Conservation (phyloP, 2,113 vertebrate genomes). For the Thunnus maccoyii region DNA sequence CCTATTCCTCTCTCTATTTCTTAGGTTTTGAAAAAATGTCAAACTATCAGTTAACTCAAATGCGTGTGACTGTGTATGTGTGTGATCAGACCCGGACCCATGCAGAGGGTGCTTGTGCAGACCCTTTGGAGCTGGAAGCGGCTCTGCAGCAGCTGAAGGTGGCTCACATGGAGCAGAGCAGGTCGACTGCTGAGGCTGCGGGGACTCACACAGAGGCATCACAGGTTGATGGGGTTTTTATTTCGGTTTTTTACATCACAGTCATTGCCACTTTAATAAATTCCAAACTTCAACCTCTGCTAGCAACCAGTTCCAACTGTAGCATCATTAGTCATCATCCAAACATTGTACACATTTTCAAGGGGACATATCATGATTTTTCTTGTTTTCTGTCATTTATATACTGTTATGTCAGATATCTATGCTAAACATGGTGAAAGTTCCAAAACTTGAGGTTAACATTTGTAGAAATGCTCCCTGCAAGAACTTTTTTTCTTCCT, state of each 20-base stretch:
- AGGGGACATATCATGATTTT: too few relatives aligned
- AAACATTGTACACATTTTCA: too few relatives aligned
- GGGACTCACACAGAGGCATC: constrained; percentile 7
- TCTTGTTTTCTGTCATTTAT: too few relatives aligned
- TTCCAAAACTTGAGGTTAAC: too few relatives aligned
- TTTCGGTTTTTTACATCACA: neutral
- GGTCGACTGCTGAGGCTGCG: neutral
- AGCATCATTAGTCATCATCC: too few relatives aligned
- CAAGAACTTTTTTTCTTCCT: too few relatives aligned
- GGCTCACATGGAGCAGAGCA: constrained; percentile 42
- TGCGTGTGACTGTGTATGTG: constrained; percentile 16
- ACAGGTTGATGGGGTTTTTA: constrained; percentile 11
- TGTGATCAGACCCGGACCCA: constrained; percentile 73
- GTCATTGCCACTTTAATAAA: neutral
- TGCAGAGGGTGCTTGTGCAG: constrained; percentile 79
- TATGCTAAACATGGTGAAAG: too few relatives aligned
- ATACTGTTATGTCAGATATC: too few relatives aligned
- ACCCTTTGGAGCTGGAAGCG: constrained; percentile 81
- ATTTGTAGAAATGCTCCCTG: too few relatives aligned
- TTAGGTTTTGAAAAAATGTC: neutral
- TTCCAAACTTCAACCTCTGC: neutral
- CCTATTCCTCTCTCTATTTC: too few relatives aligned
- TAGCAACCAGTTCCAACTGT: neutral
- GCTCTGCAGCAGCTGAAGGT: constrained; percentile 69
- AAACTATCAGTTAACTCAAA: neutral